Percentiles rank a stretch among this genome's conserved stretches.
Conservation (phyloP, 2,797 vertebrate species). For the Dendrocincla fuliginosa region DNA sequence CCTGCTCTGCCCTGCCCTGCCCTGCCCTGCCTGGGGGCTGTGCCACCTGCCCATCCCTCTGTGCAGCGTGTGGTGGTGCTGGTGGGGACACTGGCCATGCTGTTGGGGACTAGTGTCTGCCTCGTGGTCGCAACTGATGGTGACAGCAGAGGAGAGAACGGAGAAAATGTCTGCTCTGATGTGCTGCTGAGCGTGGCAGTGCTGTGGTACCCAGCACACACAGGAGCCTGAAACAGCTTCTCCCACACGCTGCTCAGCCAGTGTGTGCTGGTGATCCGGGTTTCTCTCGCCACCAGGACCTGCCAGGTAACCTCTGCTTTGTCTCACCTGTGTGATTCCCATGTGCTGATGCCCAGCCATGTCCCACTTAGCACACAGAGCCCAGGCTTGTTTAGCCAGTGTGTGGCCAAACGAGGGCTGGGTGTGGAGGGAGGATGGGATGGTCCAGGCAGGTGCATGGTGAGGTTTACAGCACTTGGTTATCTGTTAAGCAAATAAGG, state of each 20-base stretch:
- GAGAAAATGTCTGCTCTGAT: neutral
- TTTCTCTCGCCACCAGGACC: neutral
- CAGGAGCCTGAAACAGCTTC: neutral
- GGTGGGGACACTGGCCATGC: accelerated
- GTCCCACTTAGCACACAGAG: neutral
- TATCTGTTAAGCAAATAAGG: neutral
- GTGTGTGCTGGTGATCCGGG: neutral
- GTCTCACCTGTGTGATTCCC: neutral
- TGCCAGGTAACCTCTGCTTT: neutral
- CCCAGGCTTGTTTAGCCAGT: accelerated
- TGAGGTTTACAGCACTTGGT: neutral
- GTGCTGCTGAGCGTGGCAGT: neutral
- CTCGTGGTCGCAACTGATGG: accelerated
- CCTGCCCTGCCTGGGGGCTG: neutral
- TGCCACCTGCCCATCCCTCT: neutral
- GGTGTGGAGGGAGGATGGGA: neutral
- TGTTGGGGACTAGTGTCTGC: neutral
- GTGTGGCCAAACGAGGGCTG: accelerated
- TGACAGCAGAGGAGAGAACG: neutral
- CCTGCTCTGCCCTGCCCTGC: neutral
- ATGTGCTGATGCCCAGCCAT: accelerated
- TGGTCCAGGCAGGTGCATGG: accelerated
- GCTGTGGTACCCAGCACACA: accelerated
- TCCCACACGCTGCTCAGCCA: accelerated
- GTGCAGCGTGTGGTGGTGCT: neutral